Base-by-base conservation (phyloP, 2,113 vertebrate species). In the Pseudopipra pipra region DNA sequence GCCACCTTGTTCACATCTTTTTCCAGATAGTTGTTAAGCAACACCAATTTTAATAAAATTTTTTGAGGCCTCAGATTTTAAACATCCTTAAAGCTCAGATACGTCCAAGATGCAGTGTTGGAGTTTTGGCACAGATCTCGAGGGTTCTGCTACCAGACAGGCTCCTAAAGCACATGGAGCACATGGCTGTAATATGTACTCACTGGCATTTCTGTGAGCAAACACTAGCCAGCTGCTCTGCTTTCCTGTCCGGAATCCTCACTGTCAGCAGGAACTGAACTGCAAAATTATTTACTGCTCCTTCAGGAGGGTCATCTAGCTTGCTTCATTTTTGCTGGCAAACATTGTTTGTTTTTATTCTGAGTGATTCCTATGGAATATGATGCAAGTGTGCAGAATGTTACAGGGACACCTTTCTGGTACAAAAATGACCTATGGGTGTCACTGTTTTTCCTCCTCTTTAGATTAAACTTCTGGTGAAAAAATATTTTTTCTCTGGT, bases 1-100 rank as follows among this genome's bases (percentile, higher is more conserved):
- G 90, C 95, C 95, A 96, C 82, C 84, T 93, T 96, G 87, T 96
- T 96, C 93, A 77, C 87, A 83, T 95, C 91, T 93, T 87, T 31
- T 93, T 90, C 47, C 85, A 95, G 75, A 93, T 77, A 91, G 71
- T 59, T 93, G 93, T 96, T 96, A 94, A 86, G 95, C 93, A 91
- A 90, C 85, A 86, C 43, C 46, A 73, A 81, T 78, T 87, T 23
- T 59, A 68, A 79, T 59, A 25, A 83, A 87, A 58, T 85, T 95
- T 92, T 85, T 61, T 22, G 41, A 21, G 67, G 79, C 55, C 85
- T 76, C 78, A 55, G 59, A 67, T 83, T 87, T 91, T 90, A 90
- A 95, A 95, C 72, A 96, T 91, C 85, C 51, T 83, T 66, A 67
- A 63, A 71, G 63, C 76, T 85, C 54, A 73, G 84, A 87, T 76